Conservation (phyloP, 92 coral and sea anemone genomes). For the Epizoanthus stellaris region DNA sequence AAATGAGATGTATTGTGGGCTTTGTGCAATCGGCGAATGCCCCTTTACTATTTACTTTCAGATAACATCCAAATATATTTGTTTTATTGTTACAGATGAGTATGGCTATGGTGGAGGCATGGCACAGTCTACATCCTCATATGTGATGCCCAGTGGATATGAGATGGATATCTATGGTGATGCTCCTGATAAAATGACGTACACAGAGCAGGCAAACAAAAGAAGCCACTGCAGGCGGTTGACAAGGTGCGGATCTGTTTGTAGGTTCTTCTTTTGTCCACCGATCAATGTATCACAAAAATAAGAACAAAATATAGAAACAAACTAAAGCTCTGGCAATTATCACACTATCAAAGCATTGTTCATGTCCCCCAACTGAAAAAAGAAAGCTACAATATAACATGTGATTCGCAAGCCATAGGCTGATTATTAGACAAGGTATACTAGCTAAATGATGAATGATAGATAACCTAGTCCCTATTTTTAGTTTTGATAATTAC, state of each 20-base stretch:
- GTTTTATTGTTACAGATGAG: slow-evolving; percentile 60
- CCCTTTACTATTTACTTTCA: neutral
- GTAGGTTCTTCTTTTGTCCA: neutral
- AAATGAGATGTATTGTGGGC: neutral
- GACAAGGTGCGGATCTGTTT: slow-evolving; percentile 73
- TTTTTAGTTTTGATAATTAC: too few species aligned
- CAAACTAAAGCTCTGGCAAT: neutral
- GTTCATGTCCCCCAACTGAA: too few species aligned
- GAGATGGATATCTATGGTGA: slow-evolving; percentile 99
- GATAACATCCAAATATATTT: neutral
- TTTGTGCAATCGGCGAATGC: neutral
- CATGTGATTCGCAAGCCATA: too few species aligned
- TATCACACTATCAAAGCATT: too few species aligned
- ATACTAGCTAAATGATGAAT: too few species aligned
- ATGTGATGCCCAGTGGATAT: slow-evolving; percentile 90
- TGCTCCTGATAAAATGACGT: slow-evolving; percentile 99
- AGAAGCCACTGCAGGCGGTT: slow-evolving; percentile 94
- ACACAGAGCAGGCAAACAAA: slow-evolving; percentile 98
- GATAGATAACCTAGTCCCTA: too few species aligned
- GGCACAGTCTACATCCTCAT: slow-evolving; percentile 84
- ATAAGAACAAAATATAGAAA: neutral
- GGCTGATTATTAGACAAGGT: too few species aligned
- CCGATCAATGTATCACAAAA: neutral
- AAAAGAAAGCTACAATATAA: too few species aligned
- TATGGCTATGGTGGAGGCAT: slow-evolving; percentile 67